Base-by-base conservation (phyloP, 2,797 vertebrate species). In the Moxostoma hubbsi region DNA sequence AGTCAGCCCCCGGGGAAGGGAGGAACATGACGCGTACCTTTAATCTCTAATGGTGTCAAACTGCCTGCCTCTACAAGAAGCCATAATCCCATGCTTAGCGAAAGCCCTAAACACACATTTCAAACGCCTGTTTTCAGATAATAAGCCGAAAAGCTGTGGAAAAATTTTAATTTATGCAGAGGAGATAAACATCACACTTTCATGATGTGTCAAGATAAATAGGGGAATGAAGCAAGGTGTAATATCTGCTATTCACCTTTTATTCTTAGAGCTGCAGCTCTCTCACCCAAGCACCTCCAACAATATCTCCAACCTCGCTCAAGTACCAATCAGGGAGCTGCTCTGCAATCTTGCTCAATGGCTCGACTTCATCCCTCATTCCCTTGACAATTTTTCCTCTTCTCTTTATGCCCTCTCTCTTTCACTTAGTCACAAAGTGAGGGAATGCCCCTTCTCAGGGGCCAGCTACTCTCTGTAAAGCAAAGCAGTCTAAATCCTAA, bases 291-390 rank as follows among this genome's bases (percentile, higher is more conserved):
- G 55, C 61, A 65, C 71, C 63, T 67, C 53, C 53, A 54, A 36
- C 36, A 36, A 36, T 36, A 55, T 63, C 65, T 66, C 75, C 79
- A 80, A 71, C 66, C 43, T 55, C 47, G 65, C 63, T 83, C 73
- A 82, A 85, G 82, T 82, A 81, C 81, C 84, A 87, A 86, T 86
- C 80, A 80, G 81, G 51, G 55, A 84, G 75, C 69, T 10, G 78
- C 46, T 70, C 5, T 11, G 70, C 61, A 51, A 47, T 77, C 75
- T 65, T 24, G 10, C 36, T 36, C 4, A 36, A 36, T 36, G 36
- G 36, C 45, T 24, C 72, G 9, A 70, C 69, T 75, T 46, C 81
- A 67, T 77, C 67, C 50, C 49, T 65, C 72, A 63, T 49, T 73
- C 45, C 10, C n/a, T 36, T 73, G 47, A 64, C 13, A 6, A 15